Evolutionary conservation across 2,888 invertebrate genomes (phyloP).

Genomic region (Tridacna crocea): DNA sequence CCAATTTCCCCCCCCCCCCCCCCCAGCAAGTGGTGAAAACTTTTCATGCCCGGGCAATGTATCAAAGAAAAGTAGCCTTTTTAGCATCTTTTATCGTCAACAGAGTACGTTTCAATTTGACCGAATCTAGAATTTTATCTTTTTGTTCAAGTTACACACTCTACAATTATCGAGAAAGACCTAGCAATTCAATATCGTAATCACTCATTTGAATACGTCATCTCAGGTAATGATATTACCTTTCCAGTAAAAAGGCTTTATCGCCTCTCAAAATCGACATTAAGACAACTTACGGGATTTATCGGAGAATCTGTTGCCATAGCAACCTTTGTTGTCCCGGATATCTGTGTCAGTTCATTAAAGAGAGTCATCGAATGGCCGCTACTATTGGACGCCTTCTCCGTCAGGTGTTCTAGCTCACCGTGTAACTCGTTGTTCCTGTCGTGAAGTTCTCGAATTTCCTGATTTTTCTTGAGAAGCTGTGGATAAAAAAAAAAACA

Average conservation of each 20-base stretch:
- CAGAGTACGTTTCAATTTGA: neutral
- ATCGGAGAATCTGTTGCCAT: slow-evolving; percentile 56
- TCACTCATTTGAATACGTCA: no score
- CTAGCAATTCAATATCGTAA: neutral
- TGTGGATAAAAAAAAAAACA: slow-evolving; percentile 58
- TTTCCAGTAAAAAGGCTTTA: neutral
- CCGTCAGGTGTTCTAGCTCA: slow-evolving; percentile 87
- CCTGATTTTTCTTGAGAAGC: slow-evolving; percentile 85
- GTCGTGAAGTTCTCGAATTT: slow-evolving; percentile 89
- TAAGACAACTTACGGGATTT: slow-evolving; percentile 44
- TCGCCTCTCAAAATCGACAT: neutral
- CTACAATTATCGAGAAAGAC: neutral
- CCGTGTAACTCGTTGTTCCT: slow-evolving; percentile 90
- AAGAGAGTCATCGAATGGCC: slow-evolving; percentile 89
- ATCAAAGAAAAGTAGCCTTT: neutral
- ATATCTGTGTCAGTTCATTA: slow-evolving; percentile 89
- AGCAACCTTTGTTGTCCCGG: slow-evolving; percentile 47
- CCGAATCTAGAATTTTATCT: neutral
- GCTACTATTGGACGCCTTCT: slow-evolving; percentile 59
- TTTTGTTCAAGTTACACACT: neutral
- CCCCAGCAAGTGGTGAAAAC: no score
- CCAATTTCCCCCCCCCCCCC: no score
- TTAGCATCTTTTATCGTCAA: neutral
- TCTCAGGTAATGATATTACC: no score
- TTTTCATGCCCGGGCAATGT: no score